Evolutionary conservation across 2,888 invertebrate genomes (phyloP).

Genomic region (Hemistola chrysoprasaria): DNA sequence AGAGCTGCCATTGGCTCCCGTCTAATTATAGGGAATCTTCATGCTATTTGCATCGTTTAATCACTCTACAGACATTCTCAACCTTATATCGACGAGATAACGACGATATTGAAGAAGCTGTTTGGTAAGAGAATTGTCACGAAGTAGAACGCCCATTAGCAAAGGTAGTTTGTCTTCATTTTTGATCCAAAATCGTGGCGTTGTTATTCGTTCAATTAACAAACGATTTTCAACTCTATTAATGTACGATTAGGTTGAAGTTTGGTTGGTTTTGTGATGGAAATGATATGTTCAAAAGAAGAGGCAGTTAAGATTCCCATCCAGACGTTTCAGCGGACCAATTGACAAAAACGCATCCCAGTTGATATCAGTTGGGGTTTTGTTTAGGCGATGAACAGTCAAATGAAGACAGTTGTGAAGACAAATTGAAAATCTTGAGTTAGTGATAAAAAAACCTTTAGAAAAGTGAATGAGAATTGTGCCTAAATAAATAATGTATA

Average conservation of each 20-base stretch:
- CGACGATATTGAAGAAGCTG: constrained; percentile 20
- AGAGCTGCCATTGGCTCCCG: constrained; percentile 61
- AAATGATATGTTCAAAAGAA: constrained; percentile 63
- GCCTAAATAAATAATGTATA: too few relatives aligned
- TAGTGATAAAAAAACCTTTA: too few relatives aligned
- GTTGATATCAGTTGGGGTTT: constrained; percentile 71
- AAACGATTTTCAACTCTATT: constrained; percentile 42
- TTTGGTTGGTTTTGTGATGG: constrained; percentile 19
- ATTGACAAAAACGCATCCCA: constrained; percentile 78
- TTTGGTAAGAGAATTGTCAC: constrained; percentile 64
- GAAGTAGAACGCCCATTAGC: constrained; percentile 78
- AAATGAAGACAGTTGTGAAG: neutral
- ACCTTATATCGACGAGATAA: constrained; percentile 26
- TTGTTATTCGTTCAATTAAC: constrained; percentile 47
- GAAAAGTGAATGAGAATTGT: too few relatives aligned
- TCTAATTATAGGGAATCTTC: constrained; percentile 73
- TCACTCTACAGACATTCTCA: constrained; percentile 25
- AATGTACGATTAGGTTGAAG: constrained; percentile 24
- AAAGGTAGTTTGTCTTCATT: constrained; percentile 75
- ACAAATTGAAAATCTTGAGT: neutral
- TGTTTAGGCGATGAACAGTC: constrained; percentile 40
- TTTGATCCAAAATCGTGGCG: constrained; percentile 33
- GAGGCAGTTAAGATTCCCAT: constrained; percentile 69
- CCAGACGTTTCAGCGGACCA: constrained; percentile 65
- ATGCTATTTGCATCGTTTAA: constrained; percentile 78